Evolutionary conservation across 2,888 invertebrate species (phyloP).

Genomic region (Antitype chi): DNA sequence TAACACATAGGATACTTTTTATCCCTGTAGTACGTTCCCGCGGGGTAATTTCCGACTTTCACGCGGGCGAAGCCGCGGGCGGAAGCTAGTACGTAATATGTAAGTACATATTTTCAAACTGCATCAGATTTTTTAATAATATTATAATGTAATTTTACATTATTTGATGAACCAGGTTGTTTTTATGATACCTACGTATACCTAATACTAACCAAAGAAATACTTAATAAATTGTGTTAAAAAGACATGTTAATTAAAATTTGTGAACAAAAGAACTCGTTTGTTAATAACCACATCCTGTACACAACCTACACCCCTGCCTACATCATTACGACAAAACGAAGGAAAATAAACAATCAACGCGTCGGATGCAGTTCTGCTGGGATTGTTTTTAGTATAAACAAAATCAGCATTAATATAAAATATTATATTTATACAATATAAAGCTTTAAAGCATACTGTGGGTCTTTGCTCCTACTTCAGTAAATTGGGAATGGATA

Average conservation of each 20-base stretch:
- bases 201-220: neutral
- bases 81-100: no score
- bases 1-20: no score
- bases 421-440: constrained; percentile 41
- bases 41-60: no score
- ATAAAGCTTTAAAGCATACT: constrained; percentile 16
- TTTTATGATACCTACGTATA: no score
- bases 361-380: constrained; percentile 83
- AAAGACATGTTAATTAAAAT: neutral
- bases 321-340: constrained; percentile 81
- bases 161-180: neutral
- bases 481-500: constrained; percentile 2
- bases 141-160: no score
- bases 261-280: neutral
- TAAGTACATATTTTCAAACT: neutral
- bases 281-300: constrained; percentile 66
- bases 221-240: neutral
- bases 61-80: no score
- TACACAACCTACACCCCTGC: constrained; percentile 73
- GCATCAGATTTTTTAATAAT: neutral
- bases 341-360: constrained; percentile 85
- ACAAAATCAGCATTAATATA: constrained; percentile 83
- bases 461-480: constrained; percentile 8
- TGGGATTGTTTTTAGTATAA: constrained; percentile 84
- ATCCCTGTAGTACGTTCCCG: no score